phyloP scores from a whole-genome alignment of 1,140 invertebrate species.

The Dendroctonus valens region DNA sequence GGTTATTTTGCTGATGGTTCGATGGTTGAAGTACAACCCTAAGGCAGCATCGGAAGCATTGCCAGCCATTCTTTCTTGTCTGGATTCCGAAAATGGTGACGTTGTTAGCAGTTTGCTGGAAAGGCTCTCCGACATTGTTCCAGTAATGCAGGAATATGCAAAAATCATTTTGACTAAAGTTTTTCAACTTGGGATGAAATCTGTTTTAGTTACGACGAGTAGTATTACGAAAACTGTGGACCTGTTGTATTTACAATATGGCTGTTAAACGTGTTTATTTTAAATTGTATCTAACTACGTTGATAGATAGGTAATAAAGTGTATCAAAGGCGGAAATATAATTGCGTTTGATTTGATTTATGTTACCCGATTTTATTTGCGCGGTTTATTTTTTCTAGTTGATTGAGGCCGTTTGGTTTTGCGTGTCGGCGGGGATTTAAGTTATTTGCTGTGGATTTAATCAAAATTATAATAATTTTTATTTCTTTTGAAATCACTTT shows the following conservation, averaged over 20 bases:
- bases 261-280: constrained; percentile 57
- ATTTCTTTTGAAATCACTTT: too few relatives aligned
- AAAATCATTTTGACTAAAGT: constrained; percentile 73
- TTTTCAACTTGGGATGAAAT: constrained; percentile 78
- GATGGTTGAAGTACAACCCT: constrained; percentile 58
- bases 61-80: constrained; percentile 73
- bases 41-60: constrained; percentile 56
- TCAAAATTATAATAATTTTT: too few relatives aligned
- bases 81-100: constrained; percentile 75
- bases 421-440: too few relatives aligned
- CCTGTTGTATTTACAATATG: constrained; percentile 78
- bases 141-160: constrained; percentile 69
- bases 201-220: constrained; percentile 73
- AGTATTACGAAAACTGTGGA: constrained; percentile 77
- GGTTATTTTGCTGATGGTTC: constrained; percentile 55
- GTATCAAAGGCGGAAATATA: too few relatives aligned
- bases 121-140: constrained; percentile 69
- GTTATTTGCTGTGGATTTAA: too few relatives aligned
- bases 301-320: too few relatives aligned
- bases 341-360: too few relatives aligned
- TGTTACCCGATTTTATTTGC: too few relatives aligned
- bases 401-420: too few relatives aligned
- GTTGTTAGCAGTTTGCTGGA: constrained; percentile 77
- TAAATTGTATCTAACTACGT: background rate
- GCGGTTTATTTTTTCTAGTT: too few relatives aligned